Evolutionary conservation across 2,797 vertebrate genomes (phyloP).

Genomic region (Oceanodroma leucorhoa): DNA sequence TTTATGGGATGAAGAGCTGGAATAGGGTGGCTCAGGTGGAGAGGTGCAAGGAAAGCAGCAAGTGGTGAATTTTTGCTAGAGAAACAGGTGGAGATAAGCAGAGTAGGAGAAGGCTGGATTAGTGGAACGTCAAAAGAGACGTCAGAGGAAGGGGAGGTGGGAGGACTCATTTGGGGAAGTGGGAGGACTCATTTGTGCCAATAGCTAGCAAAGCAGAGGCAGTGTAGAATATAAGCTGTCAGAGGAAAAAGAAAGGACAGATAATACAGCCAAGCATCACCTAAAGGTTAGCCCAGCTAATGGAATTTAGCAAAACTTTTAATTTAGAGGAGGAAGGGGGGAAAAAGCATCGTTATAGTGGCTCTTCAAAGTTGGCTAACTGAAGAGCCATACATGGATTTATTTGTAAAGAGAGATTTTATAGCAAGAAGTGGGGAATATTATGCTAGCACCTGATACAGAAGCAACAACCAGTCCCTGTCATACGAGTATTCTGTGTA

Average conservation of each 20-base stretch:
- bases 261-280: neutral
- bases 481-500: neutral
- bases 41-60: neutral
- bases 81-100: neutral
- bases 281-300: neutral
- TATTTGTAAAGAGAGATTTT: neutral
- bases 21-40: neutral
- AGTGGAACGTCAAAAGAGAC: neutral
- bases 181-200: neutral
- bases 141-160: neutral
- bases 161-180: neutral
- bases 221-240: neutral
- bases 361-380: neutral
- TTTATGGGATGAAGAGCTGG: neutral
- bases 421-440: neutral
- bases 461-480: neutral
- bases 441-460: neutral
- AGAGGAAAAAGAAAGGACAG: neutral
- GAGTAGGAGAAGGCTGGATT: neutral
- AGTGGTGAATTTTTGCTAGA: neutral
- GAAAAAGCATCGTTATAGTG: rapidly evolving
- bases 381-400: neutral
- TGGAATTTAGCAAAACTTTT: neutral
- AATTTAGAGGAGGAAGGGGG: neutral
- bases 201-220: neutral